Conservation (phyloP, 2,888 invertebrate species). For the Dynastes grantii region DNA sequence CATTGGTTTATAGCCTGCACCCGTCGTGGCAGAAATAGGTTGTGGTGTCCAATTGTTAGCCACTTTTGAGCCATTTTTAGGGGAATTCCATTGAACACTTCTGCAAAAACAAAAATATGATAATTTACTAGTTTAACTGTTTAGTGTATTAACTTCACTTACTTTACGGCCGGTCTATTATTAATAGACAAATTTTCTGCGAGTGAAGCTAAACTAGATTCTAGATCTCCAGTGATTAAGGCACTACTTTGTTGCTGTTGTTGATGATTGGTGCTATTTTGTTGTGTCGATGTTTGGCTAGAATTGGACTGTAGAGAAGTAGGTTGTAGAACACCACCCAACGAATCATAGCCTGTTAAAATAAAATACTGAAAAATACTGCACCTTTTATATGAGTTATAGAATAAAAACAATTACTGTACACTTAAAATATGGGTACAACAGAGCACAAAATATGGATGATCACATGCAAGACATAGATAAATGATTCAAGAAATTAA, state of each 20-base stretch:
- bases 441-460: conserved; percentile 27
- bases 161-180: conserved; percentile 82
- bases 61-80: conserved; percentile 88
- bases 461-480: conserved; percentile 17
- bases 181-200: conserved; percentile 95
- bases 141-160: conserved; percentile 68
- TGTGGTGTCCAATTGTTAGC: conserved; percentile 88
- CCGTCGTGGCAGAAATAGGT: conserved; percentile 91
- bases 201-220: conserved; percentile 92
- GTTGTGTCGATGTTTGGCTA: conserved; percentile 53
- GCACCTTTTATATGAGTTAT: neutral
- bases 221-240: conserved; percentile 93
- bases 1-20: conserved; percentile 91
- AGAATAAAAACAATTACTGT: neutral
- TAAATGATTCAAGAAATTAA: conserved; percentile 29
- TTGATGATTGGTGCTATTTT: conserved; percentile 56
- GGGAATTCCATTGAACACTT: conserved; percentile 93
- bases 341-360: conserved; percentile 79
- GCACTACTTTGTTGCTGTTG: conserved; percentile 66
- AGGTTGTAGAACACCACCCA: conserved; percentile 82
- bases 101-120: conserved; percentile 68
- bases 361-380: conserved; percentile 20
- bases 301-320: conserved; percentile 66
- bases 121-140: neutral
- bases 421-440: conserved; percentile 2